Percentiles rank a stretch among this genome's conserved stretches.
phyloP scores from a whole-genome alignment of 2,888 invertebrate species.

The Stictocephala bisonia region DNA sequence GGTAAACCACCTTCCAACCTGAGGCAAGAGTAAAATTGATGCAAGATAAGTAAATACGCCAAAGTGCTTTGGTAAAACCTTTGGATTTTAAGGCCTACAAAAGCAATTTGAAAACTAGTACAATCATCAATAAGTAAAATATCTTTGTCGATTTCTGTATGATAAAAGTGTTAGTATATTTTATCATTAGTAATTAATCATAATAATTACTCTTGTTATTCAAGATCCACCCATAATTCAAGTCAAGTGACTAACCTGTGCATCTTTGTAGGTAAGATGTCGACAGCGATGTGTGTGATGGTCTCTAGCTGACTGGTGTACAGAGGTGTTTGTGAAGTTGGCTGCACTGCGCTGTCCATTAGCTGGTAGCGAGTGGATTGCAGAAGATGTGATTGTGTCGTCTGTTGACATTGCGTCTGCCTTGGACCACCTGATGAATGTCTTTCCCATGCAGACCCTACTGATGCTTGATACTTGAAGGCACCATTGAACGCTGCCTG shows the following conservation, averaged over 20 bases:
- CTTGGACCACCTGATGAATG: constrained; percentile 57
- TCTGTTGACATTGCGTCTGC: constrained; percentile 73
- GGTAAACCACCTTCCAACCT: too few species aligned
- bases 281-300: constrained; percentile 84
- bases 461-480: constrained; percentile 84
- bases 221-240: too few species aligned
- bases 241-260: constrained; percentile 67
- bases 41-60: too few species aligned
- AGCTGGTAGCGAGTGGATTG: constrained; percentile 77
- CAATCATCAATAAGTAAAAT: too few species aligned
- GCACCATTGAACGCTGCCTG: constrained; percentile 85
- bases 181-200: too few species aligned
- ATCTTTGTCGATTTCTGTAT: neutral
- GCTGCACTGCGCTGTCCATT: constrained; percentile 88
- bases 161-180: neutral
- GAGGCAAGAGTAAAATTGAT: too few species aligned
- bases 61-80: too few species aligned
- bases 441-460: constrained; percentile 82
- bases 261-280: constrained; percentile 79
- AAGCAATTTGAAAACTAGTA: too few species aligned
- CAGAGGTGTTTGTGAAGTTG: constrained; percentile 76
- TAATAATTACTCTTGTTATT: too few species aligned
- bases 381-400: constrained; percentile 59
- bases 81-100: too few species aligned
- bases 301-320: constrained; percentile 76